phyloP scores from a whole-genome alignment of 2,113 vertebrate genomes.

The Gila orcuttii region DNA sequence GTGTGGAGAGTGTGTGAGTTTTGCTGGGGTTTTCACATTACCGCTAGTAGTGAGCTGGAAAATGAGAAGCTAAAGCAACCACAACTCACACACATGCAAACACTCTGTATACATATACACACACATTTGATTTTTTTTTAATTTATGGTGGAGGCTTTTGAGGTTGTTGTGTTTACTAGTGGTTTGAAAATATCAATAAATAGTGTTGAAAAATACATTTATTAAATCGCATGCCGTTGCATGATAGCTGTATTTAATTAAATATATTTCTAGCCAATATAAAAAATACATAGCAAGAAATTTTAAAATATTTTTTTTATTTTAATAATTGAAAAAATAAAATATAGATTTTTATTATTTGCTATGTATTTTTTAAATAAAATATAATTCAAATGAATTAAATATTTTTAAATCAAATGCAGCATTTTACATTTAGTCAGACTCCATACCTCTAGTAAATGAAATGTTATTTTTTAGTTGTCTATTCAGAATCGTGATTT shows the following conservation, averaged over 20 bases:
- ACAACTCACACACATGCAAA: slow-evolving; percentile 61
- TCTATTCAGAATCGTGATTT: too few species aligned
- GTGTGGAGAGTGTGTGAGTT: slow-evolving; percentile 40
- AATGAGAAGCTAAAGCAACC: slow-evolving; percentile 74
- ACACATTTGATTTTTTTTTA: background rate
- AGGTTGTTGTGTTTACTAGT: background rate
- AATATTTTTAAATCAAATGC: too few species aligned
- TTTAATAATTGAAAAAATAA: too few species aligned
- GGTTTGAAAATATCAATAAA: slow-evolving; percentile 2
- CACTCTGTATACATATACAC: slow-evolving; percentile 45
- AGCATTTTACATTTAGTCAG: too few species aligned
- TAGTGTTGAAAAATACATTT: background rate
- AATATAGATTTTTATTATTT: background rate
- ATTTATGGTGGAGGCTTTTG: background rate
- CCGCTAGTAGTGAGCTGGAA: slow-evolving; percentile 77
- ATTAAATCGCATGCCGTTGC: background rate
- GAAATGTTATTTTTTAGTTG: too few species aligned
- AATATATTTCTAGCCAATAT: background rate
- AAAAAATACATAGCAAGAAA: background rate
- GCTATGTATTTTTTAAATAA: too few species aligned
- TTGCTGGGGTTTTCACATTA: slow-evolving; percentile 75
- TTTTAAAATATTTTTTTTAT: too few species aligned
- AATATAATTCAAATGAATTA: too few species aligned
- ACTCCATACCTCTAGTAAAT: too few species aligned
- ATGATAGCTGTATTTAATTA: background rate